Percentiles rank a stretch among this genome's conserved stretches.
phyloP scores from a whole-genome alignment of 2,797 vertebrate species.

The Melanotaenia maccullochi region DNA sequence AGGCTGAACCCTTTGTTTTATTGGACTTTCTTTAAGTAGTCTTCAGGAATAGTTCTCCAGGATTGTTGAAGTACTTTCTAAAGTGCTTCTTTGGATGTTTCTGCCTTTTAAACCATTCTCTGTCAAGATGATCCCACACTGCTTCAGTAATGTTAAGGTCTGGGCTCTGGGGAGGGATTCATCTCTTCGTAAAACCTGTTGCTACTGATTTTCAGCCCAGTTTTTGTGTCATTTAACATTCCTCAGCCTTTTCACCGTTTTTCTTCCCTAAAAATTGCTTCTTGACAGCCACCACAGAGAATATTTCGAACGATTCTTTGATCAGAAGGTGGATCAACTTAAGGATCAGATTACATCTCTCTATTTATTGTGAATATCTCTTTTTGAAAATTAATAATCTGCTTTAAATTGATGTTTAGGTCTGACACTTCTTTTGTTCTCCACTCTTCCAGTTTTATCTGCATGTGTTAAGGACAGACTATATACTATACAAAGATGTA shows the following conservation, averaged over 20 bases:
- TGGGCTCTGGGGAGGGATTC: neutral
- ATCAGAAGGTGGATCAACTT: neutral
- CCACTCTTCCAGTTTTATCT: neutral
- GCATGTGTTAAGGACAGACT: neutral
- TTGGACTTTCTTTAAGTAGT: neutral
- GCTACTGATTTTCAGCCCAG: neutral
- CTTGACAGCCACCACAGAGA: neutral
- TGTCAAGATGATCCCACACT: neutral
- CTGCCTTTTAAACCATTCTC: neutral
- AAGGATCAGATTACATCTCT: neutral
- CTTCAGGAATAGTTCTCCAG: neutral
- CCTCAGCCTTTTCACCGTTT: neutral
- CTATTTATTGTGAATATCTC: neutral
- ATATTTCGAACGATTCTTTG: neutral
- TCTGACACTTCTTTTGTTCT: neutral
- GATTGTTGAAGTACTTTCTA: neutral
- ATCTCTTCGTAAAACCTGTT: neutral
- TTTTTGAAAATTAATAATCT: too few species aligned
- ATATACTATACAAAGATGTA: neutral
- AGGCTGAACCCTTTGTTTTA: neutral
- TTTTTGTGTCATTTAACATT: neutral
- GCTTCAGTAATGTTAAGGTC: neutral
- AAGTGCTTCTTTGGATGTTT: neutral
- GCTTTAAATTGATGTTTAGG: neutral
- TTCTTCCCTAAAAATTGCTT: neutral